Percentiles rank a stretch among this genome's conserved stretches.
phyloP scores from a whole-genome alignment of 2,888 invertebrate genomes.

The Leucophenga montana region DNA sequence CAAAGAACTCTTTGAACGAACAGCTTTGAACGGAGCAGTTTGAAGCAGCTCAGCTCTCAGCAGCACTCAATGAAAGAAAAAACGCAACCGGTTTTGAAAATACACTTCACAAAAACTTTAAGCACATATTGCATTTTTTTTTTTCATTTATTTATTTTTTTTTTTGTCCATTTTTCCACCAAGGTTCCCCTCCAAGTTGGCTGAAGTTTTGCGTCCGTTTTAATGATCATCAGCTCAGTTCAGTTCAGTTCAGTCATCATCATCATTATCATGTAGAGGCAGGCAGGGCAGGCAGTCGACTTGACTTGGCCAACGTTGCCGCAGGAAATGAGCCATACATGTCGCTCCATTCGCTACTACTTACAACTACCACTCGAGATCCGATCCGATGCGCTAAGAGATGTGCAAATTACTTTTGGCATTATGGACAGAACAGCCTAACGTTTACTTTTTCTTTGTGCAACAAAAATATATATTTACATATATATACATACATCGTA shows the following conservation, averaged over 20 bases:
- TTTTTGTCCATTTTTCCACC: too few relatives aligned
- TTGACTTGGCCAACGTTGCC: background rate
- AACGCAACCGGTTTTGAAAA: conserved; percentile 23
- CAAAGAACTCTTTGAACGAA: conserved; percentile 31
- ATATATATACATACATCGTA: background rate
- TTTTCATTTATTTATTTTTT: too few relatives aligned
- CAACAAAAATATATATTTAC: background rate
- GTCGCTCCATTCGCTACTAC: background rate
- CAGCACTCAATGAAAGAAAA: conserved; percentile 20
- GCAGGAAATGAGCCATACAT: conserved; percentile 7
- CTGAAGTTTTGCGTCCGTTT: too few relatives aligned
- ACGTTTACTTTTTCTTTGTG: too few relatives aligned
- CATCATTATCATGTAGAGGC: background rate
- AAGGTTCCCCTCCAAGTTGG: too few relatives aligned
- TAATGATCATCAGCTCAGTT: too few relatives aligned
- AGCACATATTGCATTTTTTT: background rate
- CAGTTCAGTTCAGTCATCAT: background rate
- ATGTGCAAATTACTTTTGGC: conserved; percentile 9
- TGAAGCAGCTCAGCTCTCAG: too few relatives aligned
- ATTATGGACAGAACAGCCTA: background rate
- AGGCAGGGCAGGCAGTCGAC: too few relatives aligned
- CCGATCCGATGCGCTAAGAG: background rate
- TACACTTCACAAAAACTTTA: conserved; percentile 11
- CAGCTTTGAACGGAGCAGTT: background rate
- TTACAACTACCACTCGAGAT: too few relatives aligned